Percentiles rank a stretch among this genome's conserved stretches.
Evolutionary conservation across 2,888 invertebrate species (phyloP).

Genomic region (Apomyelois bistriatella): DNA sequence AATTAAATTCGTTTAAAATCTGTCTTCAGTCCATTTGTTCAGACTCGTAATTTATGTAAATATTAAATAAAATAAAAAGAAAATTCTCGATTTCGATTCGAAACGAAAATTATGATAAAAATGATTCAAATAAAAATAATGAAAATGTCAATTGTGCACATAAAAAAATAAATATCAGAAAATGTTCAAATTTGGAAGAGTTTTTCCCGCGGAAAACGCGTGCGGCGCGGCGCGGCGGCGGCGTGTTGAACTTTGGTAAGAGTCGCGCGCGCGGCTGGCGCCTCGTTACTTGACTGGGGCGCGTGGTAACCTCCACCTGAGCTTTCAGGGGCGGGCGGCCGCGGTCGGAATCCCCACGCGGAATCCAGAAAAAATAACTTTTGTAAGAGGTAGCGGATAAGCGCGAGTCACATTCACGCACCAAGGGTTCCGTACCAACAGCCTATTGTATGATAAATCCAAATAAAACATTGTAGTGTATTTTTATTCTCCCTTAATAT

Average conservation of each 20-base stretch:
- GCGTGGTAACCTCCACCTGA: slow-evolving; percentile 20
- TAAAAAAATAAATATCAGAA: background rate
- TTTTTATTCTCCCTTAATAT: too few species aligned
- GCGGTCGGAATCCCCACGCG: background rate
- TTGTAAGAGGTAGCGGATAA: background rate
- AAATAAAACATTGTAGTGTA: too few species aligned
- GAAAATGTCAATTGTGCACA: background rate
- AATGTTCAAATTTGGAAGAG: background rate
- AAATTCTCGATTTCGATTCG: too few species aligned
- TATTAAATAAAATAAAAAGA: background rate
- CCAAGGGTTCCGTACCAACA: too few species aligned
- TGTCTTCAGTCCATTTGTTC: too few species aligned
- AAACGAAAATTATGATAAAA: background rate
- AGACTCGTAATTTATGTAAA: background rate
- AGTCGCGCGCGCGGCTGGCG: slow-evolving; percentile 44
- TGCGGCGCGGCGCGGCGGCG: background rate
- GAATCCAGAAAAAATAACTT: background rate
- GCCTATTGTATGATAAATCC: too few species aligned
- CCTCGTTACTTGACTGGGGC: slow-evolving; percentile 47
- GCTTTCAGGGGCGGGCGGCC: slow-evolving; percentile 14
- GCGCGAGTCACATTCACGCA: too few species aligned
- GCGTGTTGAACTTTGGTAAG: slow-evolving; percentile 5
- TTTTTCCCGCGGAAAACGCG: slow-evolving; percentile 6
- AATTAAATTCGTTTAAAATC: too few species aligned
- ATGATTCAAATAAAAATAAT: background rate